Base-by-base conservation (phyloP, 2,797 vertebrate species). In the Setipinna tenuifilis region DNA sequence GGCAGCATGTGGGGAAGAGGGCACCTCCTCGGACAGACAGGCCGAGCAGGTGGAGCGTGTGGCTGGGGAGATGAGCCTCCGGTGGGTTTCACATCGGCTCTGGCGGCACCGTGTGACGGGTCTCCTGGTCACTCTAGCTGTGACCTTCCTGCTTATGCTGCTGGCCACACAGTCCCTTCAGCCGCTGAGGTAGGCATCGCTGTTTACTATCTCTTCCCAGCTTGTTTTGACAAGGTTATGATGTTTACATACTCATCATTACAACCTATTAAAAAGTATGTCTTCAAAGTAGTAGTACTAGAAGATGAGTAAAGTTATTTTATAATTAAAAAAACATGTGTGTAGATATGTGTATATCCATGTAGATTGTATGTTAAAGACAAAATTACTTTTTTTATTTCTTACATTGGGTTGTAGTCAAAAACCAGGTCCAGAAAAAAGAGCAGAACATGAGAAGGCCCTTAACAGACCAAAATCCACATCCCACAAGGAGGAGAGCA, bases 121-220 rank as follows among this genome's bases (percentile, higher is more conserved):
- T 83, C 81, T 91, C 75, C 78, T 87, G 68, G 11, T 86, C 82
- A 85, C 87, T 35, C 81, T 90, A 14, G 65, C 61, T 28, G 23
- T 89, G 3, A 88, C 89, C 3, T 28, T 85, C 80, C 75, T 89
- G 41, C 83, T 89, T 3, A 88, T 88, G 25, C 87, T 90, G n/a
- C 82, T 89, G 71, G 85, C 83, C 16, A 84, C 80, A 81, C 3
- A 78, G 68, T 86, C 82, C 16, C 82, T 89, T 31, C 88, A 89
- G 75, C 81, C 61, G 25, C 86, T 61, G 46, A 87, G 88, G 86
- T 88, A 65, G 81, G 54, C 71, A 58, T 75, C 31, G 19, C 71
- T 6, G 21, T 65, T 25, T 54, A 25, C 19, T 19, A 31, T 54
- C 31, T 75, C 28, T 16, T 75, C 28, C 68, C 3, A 65, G 35